Conservation (phyloP, 2,797 vertebrate genomes). For the Sebastes cheni region DNA sequence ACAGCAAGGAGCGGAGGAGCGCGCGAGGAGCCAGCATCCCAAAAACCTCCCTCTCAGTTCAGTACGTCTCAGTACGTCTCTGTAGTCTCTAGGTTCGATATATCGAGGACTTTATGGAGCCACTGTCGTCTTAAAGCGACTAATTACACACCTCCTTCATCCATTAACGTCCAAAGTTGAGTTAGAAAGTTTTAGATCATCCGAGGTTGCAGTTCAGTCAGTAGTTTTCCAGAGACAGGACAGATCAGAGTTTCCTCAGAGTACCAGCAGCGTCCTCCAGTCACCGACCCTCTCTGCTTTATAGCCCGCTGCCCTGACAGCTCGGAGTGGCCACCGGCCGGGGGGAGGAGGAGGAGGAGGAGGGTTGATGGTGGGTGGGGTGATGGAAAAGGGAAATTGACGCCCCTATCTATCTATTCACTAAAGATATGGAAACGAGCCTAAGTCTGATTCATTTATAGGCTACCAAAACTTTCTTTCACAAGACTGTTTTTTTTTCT, state of each 20-base stretch:
- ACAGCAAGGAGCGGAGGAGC: slow-evolving; percentile 70
- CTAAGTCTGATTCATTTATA: background rate
- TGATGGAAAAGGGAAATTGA: slow-evolving; percentile 56
- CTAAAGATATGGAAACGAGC: slow-evolving; percentile 46
- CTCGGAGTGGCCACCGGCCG: slow-evolving; percentile 59
- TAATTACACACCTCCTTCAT: background rate
- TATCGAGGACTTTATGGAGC: background rate
- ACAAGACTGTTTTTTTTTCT: background rate
- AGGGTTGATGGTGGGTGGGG: slow-evolving; percentile 27
- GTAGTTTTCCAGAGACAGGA: background rate
- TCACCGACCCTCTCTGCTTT: slow-evolving; percentile 70
- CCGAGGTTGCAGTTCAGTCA: background rate
- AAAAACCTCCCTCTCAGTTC: slow-evolving; percentile 1
- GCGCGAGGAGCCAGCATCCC: slow-evolving; percentile 74
- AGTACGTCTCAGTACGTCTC: too few species aligned
- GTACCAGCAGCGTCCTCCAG: slow-evolving; percentile 47
- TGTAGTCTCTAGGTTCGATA: too few species aligned
- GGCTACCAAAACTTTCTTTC: slow-evolving; percentile 1
- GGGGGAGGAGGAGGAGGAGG: slow-evolving; percentile 44
- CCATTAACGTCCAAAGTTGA: background rate
- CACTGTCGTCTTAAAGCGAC: background rate
- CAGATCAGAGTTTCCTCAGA: slow-evolving; percentile 26
- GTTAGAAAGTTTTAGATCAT: slow-evolving; percentile 2
- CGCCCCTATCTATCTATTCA: slow-evolving; percentile 52
- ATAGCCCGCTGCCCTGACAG: slow-evolving; percentile 79